Evolutionary conservation across 2,888 invertebrate genomes (phyloP), one percentile per base, ranked within the genome.

Genomic region (Eupithecia subfuscata): DNA sequence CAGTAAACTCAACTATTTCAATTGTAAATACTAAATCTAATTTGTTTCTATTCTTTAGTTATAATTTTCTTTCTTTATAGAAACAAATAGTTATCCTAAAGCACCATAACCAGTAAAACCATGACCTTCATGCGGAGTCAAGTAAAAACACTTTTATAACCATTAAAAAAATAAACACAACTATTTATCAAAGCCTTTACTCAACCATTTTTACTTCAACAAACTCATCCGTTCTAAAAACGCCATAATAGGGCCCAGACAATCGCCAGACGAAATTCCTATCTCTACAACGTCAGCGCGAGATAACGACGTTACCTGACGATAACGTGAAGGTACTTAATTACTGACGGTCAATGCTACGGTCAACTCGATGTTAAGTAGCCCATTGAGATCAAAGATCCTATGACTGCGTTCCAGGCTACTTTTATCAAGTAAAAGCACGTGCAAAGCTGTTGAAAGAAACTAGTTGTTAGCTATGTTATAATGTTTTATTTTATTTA

Each of bases 181-280:
- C 45, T 34, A 34, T 34, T 40, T 9, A 40, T 1, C 40, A 9
- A 40, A 40, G 40, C 9, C 0, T 40, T 18, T 48, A 48, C 48
- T 18, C 48, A n/a, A 18, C 2, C 8, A n/a, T 52, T n/a, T 52
- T n/a, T 9, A 52, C 22, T 22, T 56, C 22, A 56, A 56, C 56
- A 3, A 18, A 37, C 37, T 52, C 8, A n/a, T n/a, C 56, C 9
- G 52, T n/a, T 22, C 8, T 8, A 56, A 56, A 22, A 12, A 25
- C 60, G 25, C 12, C 25, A 9, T 60, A 25, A 60, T 14, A 56
- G 22, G 5, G 60, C 60, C 14, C 60, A 25, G 60, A 60, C 60
- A 60, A 60, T 60, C 60, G 25, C 22, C 25, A 60, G 60, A 60
- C 60, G 22, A 56, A 56, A 60, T 60, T 60, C 22, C 60, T 60